Conservation (phyloP, 2,113 vertebrate species). For the Cryptomyrus ogoouensis region DNA sequence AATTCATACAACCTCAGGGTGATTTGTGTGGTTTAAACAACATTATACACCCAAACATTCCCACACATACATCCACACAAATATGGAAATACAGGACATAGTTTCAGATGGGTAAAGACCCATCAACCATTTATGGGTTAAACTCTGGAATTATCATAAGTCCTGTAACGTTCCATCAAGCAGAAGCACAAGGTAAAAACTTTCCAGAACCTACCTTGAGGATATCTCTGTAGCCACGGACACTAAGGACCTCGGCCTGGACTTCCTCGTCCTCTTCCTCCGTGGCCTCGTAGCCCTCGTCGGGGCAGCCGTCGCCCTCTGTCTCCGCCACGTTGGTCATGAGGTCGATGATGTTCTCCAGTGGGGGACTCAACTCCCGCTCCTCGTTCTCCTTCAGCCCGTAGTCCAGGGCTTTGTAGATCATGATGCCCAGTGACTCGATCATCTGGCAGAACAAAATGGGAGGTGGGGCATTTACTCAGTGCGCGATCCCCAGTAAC, state of each 20-base stretch:
- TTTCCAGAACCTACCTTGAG: constrained; percentile 72
- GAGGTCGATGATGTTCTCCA: constrained; percentile 89
- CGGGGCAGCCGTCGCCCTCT: constrained; percentile 66
- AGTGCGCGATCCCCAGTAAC: not conserved
- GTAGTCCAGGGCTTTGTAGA: constrained; percentile 96
- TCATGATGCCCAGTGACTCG: constrained; percentile 92
- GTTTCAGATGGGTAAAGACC: not conserved
- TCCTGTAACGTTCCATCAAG: not conserved
- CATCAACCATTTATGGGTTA: not conserved
- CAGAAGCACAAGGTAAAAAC: not conserved
- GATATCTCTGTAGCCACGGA: constrained; percentile 77
- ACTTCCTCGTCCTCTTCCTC: constrained; percentile 79
- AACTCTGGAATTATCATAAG: not conserved
- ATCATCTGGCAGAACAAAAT: constrained; percentile 65
- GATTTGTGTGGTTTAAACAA: not conserved
- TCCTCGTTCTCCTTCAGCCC: constrained; percentile 95
- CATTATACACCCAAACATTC: not conserved
- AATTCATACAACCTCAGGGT: not conserved
- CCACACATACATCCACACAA: not conserved
- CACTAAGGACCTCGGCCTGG: constrained; percentile 47
- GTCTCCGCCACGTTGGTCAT: constrained; percentile 85
- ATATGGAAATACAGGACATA: not conserved
- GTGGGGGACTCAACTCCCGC: constrained; percentile 84
- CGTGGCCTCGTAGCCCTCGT: constrained; percentile 89
- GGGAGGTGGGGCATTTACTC: not conserved